Evolutionary conservation across 92 coral and sea anemone species (phyloP).

Genomic region (Ricordea florida): DNA sequence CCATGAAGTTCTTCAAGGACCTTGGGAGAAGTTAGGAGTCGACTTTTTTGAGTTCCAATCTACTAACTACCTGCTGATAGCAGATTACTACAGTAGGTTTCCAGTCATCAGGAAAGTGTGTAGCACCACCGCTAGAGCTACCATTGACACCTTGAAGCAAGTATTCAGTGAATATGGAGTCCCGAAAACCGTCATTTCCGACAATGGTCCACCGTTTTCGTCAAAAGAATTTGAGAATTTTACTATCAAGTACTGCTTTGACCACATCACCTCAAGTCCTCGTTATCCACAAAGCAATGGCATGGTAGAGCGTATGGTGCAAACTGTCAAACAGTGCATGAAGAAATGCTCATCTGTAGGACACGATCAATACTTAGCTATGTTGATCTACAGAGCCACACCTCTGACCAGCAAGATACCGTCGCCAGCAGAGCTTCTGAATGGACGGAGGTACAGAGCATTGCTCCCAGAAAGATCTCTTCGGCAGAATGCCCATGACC

Average conservation of each 20-base stretch:
- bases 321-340: neutral
- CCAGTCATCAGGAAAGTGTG: neutral
- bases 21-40: too few species aligned
- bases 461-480: too few species aligned
- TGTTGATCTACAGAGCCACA: constrained; percentile 5
- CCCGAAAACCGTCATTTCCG: constrained; percentile 22
- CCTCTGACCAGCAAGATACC: too few species aligned
- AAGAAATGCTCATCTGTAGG: constrained; percentile 1
- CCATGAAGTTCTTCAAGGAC: too few species aligned
- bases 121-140: constrained; percentile 4
- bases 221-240: constrained; percentile 12
- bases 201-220: constrained; percentile 30
- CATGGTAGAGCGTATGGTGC: constrained; percentile 5
- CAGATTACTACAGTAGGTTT: constrained; percentile 19
- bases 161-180: neutral
- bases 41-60: constrained; percentile 26
- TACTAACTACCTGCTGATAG: constrained; percentile 15
- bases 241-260: constrained; percentile 12
- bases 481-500: too few species aligned
- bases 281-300: neutral
- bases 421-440: too few species aligned
- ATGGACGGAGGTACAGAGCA: too few species aligned
- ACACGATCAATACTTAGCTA: constrained; percentile 20
- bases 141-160: constrained; percentile 20
- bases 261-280: constrained; percentile 22